Evolutionary conservation across 2,888 invertebrate species (phyloP).

Genomic region (Boloria selene): DNA sequence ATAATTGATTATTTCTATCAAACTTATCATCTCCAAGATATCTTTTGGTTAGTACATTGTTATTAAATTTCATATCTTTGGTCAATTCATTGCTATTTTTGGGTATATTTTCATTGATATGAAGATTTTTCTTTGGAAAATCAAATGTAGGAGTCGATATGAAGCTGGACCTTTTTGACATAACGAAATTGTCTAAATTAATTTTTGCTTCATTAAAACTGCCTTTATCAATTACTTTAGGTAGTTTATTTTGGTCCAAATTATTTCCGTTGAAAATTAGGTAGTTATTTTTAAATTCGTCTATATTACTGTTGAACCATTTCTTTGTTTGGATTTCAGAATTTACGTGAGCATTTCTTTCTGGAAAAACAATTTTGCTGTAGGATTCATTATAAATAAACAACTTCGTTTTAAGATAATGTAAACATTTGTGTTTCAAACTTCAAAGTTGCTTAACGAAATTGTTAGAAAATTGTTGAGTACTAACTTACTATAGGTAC

Average conservation of each 20-base stretch:
- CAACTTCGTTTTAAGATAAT: no score
- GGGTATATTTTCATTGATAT: no score
- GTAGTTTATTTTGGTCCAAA: neutral
- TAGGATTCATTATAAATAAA: no score
- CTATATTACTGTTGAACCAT: no score
- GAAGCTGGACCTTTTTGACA: slow-evolving; percentile 45
- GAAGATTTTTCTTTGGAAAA: neutral
- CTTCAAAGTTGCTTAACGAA: no score
- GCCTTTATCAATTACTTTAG: slow-evolving; percentile 21
- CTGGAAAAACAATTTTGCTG: no score
- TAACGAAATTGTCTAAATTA: slow-evolving; percentile 45
- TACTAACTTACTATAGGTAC: no score
- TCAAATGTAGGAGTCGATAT: slow-evolving; percentile 41
- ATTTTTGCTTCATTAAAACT: slow-evolving; percentile 40
- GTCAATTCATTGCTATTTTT: neutral
- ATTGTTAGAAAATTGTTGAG: no score
- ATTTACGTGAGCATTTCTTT: no score
- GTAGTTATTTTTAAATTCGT: no score
- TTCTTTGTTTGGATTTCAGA: no score
- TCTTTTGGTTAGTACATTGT: neutral
- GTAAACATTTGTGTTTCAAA: no score
- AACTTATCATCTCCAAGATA: neutral
- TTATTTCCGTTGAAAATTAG: neutral
- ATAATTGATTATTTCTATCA: slow-evolving; percentile 36
- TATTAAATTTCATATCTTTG: neutral